Base-by-base conservation (phyloP, 1,140 invertebrate species). In the Pomphorhynchus laevis region DNA sequence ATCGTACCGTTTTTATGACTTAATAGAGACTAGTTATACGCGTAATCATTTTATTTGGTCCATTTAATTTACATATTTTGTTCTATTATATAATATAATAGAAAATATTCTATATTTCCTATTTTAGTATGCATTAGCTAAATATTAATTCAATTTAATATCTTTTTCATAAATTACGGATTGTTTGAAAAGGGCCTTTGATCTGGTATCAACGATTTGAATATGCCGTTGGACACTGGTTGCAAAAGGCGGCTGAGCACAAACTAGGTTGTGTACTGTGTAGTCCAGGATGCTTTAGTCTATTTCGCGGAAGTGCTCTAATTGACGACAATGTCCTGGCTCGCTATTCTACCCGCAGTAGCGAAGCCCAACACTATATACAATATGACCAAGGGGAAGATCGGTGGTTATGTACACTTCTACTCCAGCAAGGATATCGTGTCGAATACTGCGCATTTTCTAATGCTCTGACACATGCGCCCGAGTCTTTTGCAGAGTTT, bases 371-470 rank as follows among this genome's bases (percentile, higher is more conserved):
- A 5, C 48, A 56, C 14, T 50, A 51, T 40, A 47, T 56, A 0
- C 53, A 55, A 44, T 56, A 50, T 43, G 41, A 43, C 27, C 62
- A 64, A 47, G 47, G 67, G 32, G 66, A 68, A 48, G 66, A 68
- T 50, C 55, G 66, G 24, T 68, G 66, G 67, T 49, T 68, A 4
- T 68, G 66, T 45, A 68, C 66, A 5, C 48, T 68, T 3, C 51
- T 68, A 3, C 53, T 68, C 2, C 67, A 68, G 49, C 53, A 64
- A 48, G 66, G 66, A 17, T 67, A 65, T 46, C 51, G 66, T 33
- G 67, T 68, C 4, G 67, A 69, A 44, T 69, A 68, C 51, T 65
- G 61, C 45, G 66, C 67, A 3, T 67, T 66, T 5, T 63, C 64
- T 3, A 66, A 69, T 50, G 67, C 67, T 12, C 56, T 64, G 42